phyloP scores from a whole-genome alignment of 1,140 invertebrate genomes.

The Tetramorium parvispinum region DNA sequence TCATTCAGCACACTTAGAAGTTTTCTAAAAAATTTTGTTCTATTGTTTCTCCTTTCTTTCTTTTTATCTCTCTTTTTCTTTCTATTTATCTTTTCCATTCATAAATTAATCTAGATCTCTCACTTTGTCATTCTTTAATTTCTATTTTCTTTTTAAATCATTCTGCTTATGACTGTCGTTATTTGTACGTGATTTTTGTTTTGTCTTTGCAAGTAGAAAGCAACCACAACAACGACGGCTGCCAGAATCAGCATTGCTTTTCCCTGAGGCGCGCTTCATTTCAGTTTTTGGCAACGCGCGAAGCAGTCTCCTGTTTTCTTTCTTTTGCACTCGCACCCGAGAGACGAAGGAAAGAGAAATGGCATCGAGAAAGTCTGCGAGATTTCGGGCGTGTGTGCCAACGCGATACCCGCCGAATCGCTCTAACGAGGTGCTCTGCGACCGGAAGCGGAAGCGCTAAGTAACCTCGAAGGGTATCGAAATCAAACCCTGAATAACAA shows the following conservation, averaged over 20 bases:
- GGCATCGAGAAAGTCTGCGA: neutral
- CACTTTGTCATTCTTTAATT: neutral
- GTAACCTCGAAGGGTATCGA: constrained; percentile 24
- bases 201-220: constrained; percentile 61
- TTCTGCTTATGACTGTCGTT: constrained; percentile 25
- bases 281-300: constrained; percentile 74
- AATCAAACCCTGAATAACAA: constrained; percentile 7
- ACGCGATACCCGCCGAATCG: constrained; percentile 67
- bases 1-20: neutral
- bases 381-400: constrained; percentile 69
- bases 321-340: neutral
- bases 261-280: constrained; percentile 71
- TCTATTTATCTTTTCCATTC: neutral
- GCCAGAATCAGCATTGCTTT: constrained; percentile 60
- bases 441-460: constrained; percentile 75
- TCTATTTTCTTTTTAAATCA: neutral
- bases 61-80: neutral
- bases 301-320: constrained; percentile 13
- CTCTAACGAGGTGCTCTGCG: constrained; percentile 76
- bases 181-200: constrained; percentile 70
- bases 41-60: neutral
- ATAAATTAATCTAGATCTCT: constrained; percentile 37
- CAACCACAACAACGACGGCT: constrained; percentile 63
- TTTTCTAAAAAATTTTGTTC: neutral
- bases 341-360: neutral